Evolutionary conservation across 1,140 invertebrate species (phyloP).

Genomic region (Pseudobourletiella spinata): DNA sequence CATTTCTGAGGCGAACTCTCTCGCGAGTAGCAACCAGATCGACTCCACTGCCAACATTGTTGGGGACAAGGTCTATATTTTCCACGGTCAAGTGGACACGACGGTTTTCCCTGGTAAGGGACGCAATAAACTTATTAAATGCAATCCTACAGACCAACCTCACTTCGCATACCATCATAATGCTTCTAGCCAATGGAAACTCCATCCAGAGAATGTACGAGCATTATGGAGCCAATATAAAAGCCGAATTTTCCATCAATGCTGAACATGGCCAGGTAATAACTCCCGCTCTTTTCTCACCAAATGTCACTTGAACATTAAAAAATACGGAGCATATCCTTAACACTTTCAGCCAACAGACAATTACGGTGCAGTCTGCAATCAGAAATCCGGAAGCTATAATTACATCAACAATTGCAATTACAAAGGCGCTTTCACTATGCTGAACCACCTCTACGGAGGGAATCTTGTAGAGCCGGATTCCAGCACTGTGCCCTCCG

Average conservation of each 20-base stretch:
- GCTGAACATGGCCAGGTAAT: slow-evolving; percentile 29
- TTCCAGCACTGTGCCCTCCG: not conserved
- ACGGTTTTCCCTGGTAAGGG: slow-evolving; percentile 37
- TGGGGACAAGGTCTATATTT: slow-evolving; percentile 39
- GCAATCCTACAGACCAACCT: not conserved
- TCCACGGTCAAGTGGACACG: slow-evolving; percentile 37
- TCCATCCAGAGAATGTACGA: slow-evolving; percentile 36
- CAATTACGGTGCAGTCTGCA: slow-evolving; percentile 40
- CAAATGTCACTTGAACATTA: not conserved
- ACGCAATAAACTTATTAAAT: not conserved
- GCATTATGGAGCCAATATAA: slow-evolving; percentile 35
- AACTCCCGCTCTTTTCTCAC: no score
- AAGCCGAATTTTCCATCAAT: slow-evolving; percentile 30
- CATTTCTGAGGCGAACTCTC: slow-evolving; percentile 26
- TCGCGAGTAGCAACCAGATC: slow-evolving; percentile 34
- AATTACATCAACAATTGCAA: slow-evolving; percentile 40
- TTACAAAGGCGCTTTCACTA: slow-evolving; percentile 39
- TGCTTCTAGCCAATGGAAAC: no score
- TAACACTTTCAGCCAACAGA: slow-evolving; percentile 38
- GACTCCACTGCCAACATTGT: slow-evolving; percentile 36
- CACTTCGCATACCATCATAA: not conserved
- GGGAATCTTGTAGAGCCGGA: slow-evolving; percentile 18
- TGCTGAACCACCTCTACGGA: slow-evolving; percentile 40
- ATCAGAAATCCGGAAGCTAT: slow-evolving; percentile 1
- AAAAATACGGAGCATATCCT: not conserved